Percentiles rank a stretch among this genome's conserved stretches.
phyloP scores from a whole-genome alignment of 2,797 vertebrate genomes.

The Zonotrichia albicollis region DNA sequence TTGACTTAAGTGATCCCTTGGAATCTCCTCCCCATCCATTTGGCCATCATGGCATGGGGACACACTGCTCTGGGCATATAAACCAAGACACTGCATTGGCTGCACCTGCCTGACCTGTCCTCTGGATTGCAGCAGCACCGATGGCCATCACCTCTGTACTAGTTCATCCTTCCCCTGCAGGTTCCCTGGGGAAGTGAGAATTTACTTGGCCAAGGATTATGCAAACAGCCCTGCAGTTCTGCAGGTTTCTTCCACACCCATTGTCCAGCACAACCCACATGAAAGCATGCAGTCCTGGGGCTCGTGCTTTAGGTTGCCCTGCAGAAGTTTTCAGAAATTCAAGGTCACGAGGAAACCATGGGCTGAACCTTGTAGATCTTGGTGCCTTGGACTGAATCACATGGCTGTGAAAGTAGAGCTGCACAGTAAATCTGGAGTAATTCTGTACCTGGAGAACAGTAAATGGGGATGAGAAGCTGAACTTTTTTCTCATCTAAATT shows the following conservation, averaged over 20 bases:
- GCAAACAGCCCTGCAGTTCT: background rate
- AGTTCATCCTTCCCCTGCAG: background rate
- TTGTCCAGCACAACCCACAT: background rate
- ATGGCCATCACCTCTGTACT: background rate
- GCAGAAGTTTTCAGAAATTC: background rate
- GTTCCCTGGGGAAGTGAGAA: background rate
- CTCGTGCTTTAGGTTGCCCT: background rate
- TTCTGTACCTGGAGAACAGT: background rate
- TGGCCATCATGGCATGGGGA: background rate
- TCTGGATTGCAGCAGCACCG: background rate
- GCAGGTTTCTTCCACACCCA: background rate
- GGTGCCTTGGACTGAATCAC: background rate
- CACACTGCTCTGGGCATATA: background rate
- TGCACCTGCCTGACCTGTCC: background rate
- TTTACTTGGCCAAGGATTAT: background rate
- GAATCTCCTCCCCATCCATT: background rate
- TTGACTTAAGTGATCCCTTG: background rate
- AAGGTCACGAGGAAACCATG: background rate
- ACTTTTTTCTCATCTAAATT: background rate
- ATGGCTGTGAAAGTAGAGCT: background rate
- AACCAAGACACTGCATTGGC: background rate
- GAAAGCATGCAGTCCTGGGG: fast-evolving
- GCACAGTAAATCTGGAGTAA: background rate
- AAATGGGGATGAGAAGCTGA: background rate
- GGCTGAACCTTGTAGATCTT: background rate